These are phyloP conservation scores for Hemiprocne comata DNA, from an alignment of 2,113 vertebrate species.

Conservation along the genomic window DNA sequence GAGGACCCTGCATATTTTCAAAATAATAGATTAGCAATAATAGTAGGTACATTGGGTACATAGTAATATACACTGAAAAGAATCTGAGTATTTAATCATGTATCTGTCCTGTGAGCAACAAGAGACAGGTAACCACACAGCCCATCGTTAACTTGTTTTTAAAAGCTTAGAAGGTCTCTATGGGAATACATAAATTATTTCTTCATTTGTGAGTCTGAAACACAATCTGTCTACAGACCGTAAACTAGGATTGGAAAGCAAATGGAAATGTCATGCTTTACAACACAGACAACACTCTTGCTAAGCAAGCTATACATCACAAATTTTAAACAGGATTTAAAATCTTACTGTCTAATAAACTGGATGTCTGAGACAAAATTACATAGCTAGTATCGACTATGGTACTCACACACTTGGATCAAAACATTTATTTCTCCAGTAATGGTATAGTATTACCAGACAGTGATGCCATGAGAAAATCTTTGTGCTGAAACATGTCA, in stretches of 20 bases:
- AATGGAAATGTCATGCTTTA: background rate
- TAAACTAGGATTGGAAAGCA: background rate
- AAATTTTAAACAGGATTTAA: background rate
- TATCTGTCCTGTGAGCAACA: background rate
- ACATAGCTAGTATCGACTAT: background rate
- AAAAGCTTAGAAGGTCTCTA: background rate
- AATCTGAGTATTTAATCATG: background rate
- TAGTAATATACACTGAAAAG: background rate
- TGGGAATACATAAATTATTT: background rate
- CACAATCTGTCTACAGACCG: background rate
- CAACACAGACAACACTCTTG: background rate
- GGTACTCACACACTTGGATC: background rate
- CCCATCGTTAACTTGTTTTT: background rate
- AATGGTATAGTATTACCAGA: background rate
- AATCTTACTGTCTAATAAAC: background rate
- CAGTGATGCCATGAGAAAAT: background rate
- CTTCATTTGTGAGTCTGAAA: background rate
- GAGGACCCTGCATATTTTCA: background rate
- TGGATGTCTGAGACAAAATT: background rate
- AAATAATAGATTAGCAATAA: background rate
- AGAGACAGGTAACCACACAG: background rate
- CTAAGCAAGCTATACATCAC: background rate
- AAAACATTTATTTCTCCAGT: background rate
- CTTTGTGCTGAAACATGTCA: background rate
- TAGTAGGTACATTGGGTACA: background rate